Evolutionary conservation across 2,888 invertebrate genomes (phyloP).

Genomic region (Pecten maximus): DNA sequence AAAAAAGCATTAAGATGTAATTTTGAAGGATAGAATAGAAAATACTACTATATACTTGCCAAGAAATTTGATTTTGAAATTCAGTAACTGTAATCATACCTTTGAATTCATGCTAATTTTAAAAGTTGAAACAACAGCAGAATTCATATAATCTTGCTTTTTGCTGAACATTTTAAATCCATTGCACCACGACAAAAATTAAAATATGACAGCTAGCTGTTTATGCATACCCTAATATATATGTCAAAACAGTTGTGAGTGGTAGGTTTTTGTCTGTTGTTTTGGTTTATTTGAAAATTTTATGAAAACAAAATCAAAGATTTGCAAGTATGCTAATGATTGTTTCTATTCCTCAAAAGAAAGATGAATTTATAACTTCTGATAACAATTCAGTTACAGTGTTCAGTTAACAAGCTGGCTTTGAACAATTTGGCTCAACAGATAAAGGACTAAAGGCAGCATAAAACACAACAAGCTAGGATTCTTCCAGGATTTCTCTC

Average conservation of each 20-base stretch:
- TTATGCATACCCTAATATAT: too few relatives aligned
- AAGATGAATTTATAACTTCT: not conserved
- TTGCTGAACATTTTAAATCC: too few relatives aligned
- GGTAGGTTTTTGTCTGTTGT: too few relatives aligned
- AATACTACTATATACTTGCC: not conserved
- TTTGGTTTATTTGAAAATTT: too few relatives aligned
- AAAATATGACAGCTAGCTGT: too few relatives aligned
- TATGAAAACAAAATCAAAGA: not conserved
- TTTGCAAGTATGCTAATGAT: not conserved
- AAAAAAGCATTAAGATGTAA: not conserved
- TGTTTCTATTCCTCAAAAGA: not conserved
- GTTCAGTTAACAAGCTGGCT: slow-evolving; percentile 25
- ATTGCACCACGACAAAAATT: too few relatives aligned
- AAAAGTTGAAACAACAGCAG: too few relatives aligned
- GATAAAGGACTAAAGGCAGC: not conserved
- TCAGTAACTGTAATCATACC: not conserved
- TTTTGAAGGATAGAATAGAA: not conserved
- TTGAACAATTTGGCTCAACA: slow-evolving; percentile 35
- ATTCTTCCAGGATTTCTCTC: not conserved
- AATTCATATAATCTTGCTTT: too few relatives aligned
- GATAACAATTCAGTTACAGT: not conserved
- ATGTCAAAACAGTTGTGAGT: too few relatives aligned
- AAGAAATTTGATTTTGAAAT: not conserved
- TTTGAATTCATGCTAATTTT: not conserved
- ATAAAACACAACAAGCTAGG: not conserved